phyloP scores from a whole-genome alignment of 2,113 vertebrate species.

The Neogale vison region DNA sequence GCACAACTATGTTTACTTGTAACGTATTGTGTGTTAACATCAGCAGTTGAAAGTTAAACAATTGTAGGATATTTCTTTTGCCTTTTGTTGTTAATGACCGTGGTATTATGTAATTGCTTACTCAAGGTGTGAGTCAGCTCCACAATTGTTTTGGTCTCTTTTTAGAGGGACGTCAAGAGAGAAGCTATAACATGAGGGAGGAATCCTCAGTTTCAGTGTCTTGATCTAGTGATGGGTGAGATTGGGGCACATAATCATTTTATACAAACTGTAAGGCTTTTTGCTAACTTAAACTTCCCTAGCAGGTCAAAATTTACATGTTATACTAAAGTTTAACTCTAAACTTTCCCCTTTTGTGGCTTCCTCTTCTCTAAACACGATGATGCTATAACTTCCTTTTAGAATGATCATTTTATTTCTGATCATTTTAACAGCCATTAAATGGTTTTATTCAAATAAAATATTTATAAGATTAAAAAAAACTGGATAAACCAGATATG shows the following conservation, averaged over 20 bases:
- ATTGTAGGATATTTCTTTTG: not conserved
- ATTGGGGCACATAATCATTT: not conserved
- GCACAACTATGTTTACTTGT: not conserved
- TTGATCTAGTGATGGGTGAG: not conserved
- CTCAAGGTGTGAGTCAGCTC: not conserved
- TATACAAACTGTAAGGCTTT: not conserved
- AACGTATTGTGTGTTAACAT: not conserved
- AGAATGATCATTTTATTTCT: slow-evolving; percentile 19
- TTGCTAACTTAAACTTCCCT: not conserved
- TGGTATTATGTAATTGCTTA: not conserved
- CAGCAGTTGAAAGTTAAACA: not conserved
- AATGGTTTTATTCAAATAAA: slow-evolving; percentile 49
- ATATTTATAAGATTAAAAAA: not conserved
- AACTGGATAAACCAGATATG: not conserved
- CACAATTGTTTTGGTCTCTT: not conserved
- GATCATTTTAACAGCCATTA: not conserved
- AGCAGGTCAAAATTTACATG: not conserved
- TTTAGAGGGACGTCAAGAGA: not conserved
- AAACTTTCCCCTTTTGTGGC: not conserved
- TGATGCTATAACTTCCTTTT: not conserved
- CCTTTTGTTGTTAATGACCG: not conserved
- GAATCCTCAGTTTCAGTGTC: not conserved
- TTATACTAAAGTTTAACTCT: not conserved
- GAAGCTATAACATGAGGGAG: slow-evolving; percentile 12
- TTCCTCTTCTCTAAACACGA: not conserved